A percentile compares a stretch with the other conserved stretches of the same genome.
These are phyloP conservation scores for Lottia scabra DNA, from an alignment of 2,888 invertebrate species.

Conservation along the genomic window DNA sequence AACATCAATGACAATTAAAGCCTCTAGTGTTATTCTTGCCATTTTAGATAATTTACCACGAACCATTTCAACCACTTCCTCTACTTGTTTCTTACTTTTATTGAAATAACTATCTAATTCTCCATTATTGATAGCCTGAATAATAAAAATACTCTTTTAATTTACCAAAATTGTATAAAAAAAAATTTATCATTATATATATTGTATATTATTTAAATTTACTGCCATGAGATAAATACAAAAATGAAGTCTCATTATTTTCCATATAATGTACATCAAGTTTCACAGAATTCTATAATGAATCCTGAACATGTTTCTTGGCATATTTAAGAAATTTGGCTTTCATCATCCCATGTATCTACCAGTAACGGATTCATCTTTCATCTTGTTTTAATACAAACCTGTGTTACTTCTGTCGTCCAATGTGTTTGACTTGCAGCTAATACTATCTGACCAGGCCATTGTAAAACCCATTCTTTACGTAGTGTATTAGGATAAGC, in stretches of 20 bases:
- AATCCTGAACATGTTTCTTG: too few relatives aligned
- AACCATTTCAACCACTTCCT: conserved; percentile 66
- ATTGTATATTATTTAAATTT: too few relatives aligned
- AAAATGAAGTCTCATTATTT: too few relatives aligned
- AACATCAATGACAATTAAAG: conserved; percentile 69
- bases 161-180: too few relatives aligned
- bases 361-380: too few relatives aligned
- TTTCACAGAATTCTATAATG: too few relatives aligned
- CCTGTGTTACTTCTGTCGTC: conserved; percentile 67
- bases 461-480: conserved; percentile 65
- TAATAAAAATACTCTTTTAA: not conserved
- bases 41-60: conserved; percentile 65
- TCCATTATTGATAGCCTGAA: conserved; percentile 53
- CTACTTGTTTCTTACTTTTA: conserved; percentile 65
- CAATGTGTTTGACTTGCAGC: conserved; percentile 67
- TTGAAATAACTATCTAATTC: conserved; percentile 58
- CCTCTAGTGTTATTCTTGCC: conserved; percentile 68
- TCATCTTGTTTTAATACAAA: conserved; percentile 16
- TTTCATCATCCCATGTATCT: too few relatives aligned
- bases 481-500: conserved; percentile 59
- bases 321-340: too few relatives aligned
- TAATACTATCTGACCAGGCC: conserved; percentile 69
- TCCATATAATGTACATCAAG: too few relatives aligned
- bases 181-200: too few relatives aligned
- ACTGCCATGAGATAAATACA: too few relatives aligned